phyloP scores from a whole-genome alignment of 2,797 vertebrate species.

The Threskiornis aethiopicus region DNA sequence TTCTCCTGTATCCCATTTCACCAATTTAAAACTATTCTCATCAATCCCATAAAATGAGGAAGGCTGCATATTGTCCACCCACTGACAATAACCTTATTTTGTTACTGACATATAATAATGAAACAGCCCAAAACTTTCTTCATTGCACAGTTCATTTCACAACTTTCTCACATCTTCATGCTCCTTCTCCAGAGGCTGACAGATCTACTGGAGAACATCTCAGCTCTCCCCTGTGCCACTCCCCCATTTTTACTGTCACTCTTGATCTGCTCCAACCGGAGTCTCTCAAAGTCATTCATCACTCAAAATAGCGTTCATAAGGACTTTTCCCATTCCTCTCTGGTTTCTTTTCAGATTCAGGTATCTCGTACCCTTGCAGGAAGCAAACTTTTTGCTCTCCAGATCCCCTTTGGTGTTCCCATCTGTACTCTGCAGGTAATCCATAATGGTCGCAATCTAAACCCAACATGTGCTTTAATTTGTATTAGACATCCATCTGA shows the following conservation, averaged over 20 bases:
- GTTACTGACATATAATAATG: not conserved
- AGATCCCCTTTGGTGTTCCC: not conserved
- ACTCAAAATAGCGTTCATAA: not conserved
- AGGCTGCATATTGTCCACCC: not conserved
- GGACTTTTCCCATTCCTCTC: not conserved
- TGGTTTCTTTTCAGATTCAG: not conserved
- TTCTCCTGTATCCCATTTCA: not conserved
- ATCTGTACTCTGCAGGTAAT: not conserved
- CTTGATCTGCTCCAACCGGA: not conserved
- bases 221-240: not conserved
- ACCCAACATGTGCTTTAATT: not conserved
- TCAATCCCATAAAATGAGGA: constrained; percentile 5
- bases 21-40: not conserved
- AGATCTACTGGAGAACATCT: not conserved
- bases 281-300: not conserved
- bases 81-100: not conserved
- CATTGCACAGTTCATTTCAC: not conserved
- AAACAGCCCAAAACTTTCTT: not conserved
- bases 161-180: not conserved
- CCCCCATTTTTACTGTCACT: not conserved
- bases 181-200: not conserved
- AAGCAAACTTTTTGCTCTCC: not conserved
- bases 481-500: not conserved
- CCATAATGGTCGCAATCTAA: not conserved
- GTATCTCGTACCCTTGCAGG: not conserved